Evolutionary conservation across 2,888 invertebrate genomes (phyloP).

Genomic region (Drosophila mimetica): DNA sequence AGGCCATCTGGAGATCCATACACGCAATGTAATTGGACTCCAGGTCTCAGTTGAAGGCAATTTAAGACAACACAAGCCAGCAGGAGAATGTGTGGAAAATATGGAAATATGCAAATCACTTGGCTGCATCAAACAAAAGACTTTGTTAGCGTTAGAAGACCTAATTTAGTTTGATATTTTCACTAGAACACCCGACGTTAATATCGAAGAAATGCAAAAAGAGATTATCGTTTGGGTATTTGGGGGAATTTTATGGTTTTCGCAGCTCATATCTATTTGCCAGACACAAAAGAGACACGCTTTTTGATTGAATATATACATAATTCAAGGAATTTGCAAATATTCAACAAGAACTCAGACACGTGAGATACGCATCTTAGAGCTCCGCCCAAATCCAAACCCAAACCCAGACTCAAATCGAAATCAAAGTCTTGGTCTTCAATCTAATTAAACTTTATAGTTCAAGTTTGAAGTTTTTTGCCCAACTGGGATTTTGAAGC

Average conservation of each 20-base stretch:
- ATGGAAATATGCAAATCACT: slow-evolving; percentile 79
- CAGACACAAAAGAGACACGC: slow-evolving; percentile 24
- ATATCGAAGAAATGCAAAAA: slow-evolving; percentile 25
- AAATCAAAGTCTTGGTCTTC: slow-evolving; percentile 21
- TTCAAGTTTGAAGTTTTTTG: slow-evolving; percentile 59
- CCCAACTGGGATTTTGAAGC: slow-evolving; percentile 1
- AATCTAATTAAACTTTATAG: slow-evolving; percentile 66
- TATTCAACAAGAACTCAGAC: neutral
- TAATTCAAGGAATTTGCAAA: slow-evolving; percentile 36
- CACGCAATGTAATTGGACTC: slow-evolving; percentile 76
- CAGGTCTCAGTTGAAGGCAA: slow-evolving; percentile 51
- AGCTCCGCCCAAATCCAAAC: slow-evolving; percentile 12
- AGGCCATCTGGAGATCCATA: slow-evolving; percentile 17
- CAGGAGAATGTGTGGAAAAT: slow-evolving; percentile 47
- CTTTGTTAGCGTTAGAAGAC: slow-evolving; percentile 41
- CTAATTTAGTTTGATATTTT: slow-evolving; percentile 6
- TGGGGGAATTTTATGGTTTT: slow-evolving; percentile 24
- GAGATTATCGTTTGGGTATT: neutral
- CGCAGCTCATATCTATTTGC: slow-evolving; percentile 44
- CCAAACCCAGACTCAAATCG: neutral
- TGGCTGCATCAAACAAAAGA: slow-evolving; percentile 70
- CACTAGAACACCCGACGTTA: neutral
- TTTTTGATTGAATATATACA: slow-evolving; percentile 47
- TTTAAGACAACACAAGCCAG: slow-evolving; percentile 42
- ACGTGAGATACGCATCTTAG: slow-evolving; percentile 26